Percentiles rank a stretch among this genome's conserved stretches.
Conservation (phyloP, 2,113 vertebrate genomes). For the Columba livia region DNA sequence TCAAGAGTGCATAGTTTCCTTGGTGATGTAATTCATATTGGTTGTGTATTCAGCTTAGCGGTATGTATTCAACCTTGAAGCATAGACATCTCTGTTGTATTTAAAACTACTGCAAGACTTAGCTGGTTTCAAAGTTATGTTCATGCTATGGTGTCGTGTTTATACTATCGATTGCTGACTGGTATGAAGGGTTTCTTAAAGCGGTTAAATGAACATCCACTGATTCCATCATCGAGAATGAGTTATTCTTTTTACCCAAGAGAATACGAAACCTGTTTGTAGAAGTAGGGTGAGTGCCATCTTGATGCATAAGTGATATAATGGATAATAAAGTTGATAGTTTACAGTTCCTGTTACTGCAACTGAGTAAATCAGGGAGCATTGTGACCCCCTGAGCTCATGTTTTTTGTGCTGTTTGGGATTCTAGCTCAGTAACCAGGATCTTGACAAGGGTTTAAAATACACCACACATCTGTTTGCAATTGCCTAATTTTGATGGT, state of each 20-base stretch:
- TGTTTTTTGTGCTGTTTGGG: not conserved
- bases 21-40: not conserved
- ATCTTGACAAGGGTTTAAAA: not conserved
- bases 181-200: not conserved
- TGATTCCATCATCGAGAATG: not conserved
- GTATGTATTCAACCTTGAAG: not conserved
- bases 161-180: not conserved
- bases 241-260: not conserved
- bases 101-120: not conserved
- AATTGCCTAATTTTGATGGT: constrained; percentile 45
- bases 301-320: not conserved
- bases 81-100: not conserved
- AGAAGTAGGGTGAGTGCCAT: not conserved
- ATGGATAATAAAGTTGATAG: not conserved
- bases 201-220: not conserved
- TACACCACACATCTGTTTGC: constrained; percentile 15
- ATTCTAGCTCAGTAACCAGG: constrained; percentile 1
- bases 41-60: not conserved
- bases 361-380: not conserved
- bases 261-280: not conserved
- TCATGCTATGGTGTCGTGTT: not conserved
- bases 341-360: not conserved
- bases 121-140: not conserved
- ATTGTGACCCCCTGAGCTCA: not conserved
- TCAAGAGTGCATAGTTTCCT: not conserved